Percentiles rank a stretch among this genome's conserved stretches.
These are phyloP conservation scores for Dipodomys spectabilis DNA, from an alignment of 2,113 vertebrate genomes.

Conservation along the genomic window DNA sequence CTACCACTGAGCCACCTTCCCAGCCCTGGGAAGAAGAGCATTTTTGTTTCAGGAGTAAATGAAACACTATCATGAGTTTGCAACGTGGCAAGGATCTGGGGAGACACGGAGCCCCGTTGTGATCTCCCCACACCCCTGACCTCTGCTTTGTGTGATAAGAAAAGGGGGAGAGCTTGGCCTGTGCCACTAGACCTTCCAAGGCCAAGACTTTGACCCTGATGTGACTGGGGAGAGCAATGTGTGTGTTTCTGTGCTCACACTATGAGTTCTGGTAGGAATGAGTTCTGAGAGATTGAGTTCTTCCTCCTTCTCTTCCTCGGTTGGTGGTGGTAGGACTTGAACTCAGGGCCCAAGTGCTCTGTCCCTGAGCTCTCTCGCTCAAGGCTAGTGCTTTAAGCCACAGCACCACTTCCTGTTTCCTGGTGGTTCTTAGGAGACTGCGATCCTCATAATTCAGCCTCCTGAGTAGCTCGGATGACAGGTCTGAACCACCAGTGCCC, in stretches of 20 bases:
- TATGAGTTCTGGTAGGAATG: not conserved
- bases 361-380: too few species aligned
- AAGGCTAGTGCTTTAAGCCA: too few species aligned
- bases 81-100: slow-evolving; percentile 17
- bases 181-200: not conserved
- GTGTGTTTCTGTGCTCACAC: not conserved
- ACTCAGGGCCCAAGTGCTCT: not conserved
- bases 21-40: not conserved
- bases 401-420: not conserved
- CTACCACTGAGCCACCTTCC: too few species aligned
- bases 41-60: slow-evolving; percentile 27
- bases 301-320: not conserved
- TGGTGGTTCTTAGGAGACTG: too few species aligned
- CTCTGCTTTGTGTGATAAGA: slow-evolving; percentile 39
- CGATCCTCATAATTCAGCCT: too few species aligned
- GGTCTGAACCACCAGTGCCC: too few species aligned
- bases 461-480: too few species aligned
- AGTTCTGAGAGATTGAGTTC: not conserved
- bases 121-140: not conserved
- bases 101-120: slow-evolving; percentile 52
- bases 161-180: not conserved
- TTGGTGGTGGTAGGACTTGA: not conserved
- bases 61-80: slow-evolving; percentile 51
- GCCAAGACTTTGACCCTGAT: not conserved
- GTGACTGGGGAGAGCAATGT: not conserved